Conservation (phyloP, 2,888 invertebrate genomes). For the Archips crataeganus region DNA sequence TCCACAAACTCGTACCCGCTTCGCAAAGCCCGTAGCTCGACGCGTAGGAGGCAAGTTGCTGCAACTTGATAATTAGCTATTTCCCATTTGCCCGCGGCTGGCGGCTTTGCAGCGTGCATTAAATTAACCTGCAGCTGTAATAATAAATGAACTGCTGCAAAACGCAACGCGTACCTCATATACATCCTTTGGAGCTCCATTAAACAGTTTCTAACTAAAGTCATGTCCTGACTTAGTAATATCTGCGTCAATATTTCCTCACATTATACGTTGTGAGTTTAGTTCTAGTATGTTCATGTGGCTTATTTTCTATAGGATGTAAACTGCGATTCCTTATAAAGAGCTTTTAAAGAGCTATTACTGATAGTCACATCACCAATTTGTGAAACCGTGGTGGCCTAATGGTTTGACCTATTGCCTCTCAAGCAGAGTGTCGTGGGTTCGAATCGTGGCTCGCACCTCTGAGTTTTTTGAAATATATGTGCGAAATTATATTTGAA, state of each 20-base stretch:
- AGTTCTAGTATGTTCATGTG: too few species aligned
- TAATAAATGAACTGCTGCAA: constrained; percentile 30
- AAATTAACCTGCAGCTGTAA: constrained; percentile 64
- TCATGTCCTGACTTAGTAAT: neutral
- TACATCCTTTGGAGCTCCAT: constrained; percentile 2
- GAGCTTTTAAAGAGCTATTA: too few species aligned
- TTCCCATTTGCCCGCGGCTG: constrained; percentile 78
- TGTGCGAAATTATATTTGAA: too few species aligned
- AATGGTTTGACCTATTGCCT: too few species aligned
- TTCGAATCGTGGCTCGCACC: too few species aligned
- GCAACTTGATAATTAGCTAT: constrained; percentile 83
- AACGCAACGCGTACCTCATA: constrained; percentile 40
- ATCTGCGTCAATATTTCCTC: neutral
- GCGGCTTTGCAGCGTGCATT: constrained; percentile 71
- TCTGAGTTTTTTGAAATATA: too few species aligned
- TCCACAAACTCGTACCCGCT: neutral
- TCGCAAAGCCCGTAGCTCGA: constrained; percentile 39
- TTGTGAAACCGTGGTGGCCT: too few species aligned
- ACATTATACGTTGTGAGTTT: too few species aligned
- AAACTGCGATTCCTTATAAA: too few species aligned
- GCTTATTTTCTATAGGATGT: too few species aligned
- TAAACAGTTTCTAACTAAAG: neutral
- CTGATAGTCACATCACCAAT: too few species aligned
- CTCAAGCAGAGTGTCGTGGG: too few species aligned
- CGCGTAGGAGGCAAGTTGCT: constrained; percentile 62